Evolutionary conservation across 1,140 invertebrate species (phyloP).

Genomic region (Apis florea): DNA sequence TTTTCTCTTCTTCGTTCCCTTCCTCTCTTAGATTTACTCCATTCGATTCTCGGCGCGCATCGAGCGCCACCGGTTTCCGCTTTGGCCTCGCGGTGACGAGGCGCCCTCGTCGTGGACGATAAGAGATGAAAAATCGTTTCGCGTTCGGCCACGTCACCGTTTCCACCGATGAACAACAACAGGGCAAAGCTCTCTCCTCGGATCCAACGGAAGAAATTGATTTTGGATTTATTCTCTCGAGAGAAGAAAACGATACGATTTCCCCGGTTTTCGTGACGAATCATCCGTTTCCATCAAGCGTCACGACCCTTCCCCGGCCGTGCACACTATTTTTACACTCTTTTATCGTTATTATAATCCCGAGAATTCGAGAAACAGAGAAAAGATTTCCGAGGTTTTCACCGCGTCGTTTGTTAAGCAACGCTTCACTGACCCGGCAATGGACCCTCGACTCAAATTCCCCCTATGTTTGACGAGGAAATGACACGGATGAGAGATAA

Average conservation of each 20-base stretch:
- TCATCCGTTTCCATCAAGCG: background rate
- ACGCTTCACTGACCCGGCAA: background rate
- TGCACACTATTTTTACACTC: no score
- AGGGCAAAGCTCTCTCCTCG: background rate
- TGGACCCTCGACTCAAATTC: background rate
- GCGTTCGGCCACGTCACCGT: background rate
- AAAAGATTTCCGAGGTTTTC: background rate
- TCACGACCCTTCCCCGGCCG: no score
- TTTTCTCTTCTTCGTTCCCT: background rate
- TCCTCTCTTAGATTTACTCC: background rate
- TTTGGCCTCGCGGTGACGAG: background rate
- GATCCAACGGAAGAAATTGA: slow-evolving; percentile 45
- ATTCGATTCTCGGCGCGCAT: background rate
- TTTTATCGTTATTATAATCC: no score
- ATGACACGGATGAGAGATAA: background rate
- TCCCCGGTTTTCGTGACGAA: slow-evolving; percentile 21
- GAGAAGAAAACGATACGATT: slow-evolving; percentile 33
- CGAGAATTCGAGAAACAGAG: no score
- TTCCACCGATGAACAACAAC: slow-evolving; percentile 9
- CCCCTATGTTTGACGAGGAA: background rate
- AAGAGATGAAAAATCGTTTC: slow-evolving; percentile 51
- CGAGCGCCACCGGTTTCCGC: background rate
- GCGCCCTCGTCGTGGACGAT: slow-evolving; percentile 22
- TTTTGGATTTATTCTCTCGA: slow-evolving; percentile 54
- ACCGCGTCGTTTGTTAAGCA: background rate